Conservation (phyloP, 2,888 invertebrate species). For the Pinctada fucata region DNA sequence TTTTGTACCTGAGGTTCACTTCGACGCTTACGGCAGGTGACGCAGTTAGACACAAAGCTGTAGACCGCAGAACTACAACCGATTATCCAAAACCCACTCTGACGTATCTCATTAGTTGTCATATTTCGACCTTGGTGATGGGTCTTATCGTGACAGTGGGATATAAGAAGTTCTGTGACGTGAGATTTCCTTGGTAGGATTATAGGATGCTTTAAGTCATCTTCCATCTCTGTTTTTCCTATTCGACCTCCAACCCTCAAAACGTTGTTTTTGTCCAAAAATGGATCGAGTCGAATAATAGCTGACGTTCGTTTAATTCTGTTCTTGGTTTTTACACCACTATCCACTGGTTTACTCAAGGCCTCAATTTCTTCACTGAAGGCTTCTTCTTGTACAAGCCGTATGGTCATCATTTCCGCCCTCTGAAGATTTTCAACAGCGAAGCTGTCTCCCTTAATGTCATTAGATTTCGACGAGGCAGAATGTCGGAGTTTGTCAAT, state of each 20-base stretch:
- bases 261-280: conserved; percentile 42
- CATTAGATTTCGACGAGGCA: background rate
- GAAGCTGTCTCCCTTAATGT: background rate
- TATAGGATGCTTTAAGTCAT: conserved; percentile 42
- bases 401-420: conserved; percentile 6
- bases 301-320: conserved; percentile 1
- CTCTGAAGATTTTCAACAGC: conserved; percentile 5
- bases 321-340: conserved; percentile 14
- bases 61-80: conserved; percentile 54
- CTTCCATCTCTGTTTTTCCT: conserved; percentile 16
- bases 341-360: conserved; percentile 22
- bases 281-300: conserved; percentile 43
- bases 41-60: conserved; percentile 57
- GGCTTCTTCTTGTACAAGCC: conserved; percentile 18
- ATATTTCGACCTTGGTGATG: conserved; percentile 51
- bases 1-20: conserved; percentile 54
- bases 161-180: conserved; percentile 40
- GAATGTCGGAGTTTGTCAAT: conserved; percentile 12
- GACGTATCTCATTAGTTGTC: conserved; percentile 46
- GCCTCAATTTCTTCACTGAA: conserved; percentile 19
- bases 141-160: conserved; percentile 45
- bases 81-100: conserved; percentile 66
- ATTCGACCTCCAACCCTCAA: conserved; percentile 53
- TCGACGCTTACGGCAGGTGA: conserved; percentile 59
- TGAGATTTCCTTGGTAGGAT: conserved; percentile 48